Evolutionary conservation across 2,113 vertebrate genomes (phyloP), one percentile per base, ranked within the genome.

Genomic region (Austrofundulus limnaeus): DNA sequence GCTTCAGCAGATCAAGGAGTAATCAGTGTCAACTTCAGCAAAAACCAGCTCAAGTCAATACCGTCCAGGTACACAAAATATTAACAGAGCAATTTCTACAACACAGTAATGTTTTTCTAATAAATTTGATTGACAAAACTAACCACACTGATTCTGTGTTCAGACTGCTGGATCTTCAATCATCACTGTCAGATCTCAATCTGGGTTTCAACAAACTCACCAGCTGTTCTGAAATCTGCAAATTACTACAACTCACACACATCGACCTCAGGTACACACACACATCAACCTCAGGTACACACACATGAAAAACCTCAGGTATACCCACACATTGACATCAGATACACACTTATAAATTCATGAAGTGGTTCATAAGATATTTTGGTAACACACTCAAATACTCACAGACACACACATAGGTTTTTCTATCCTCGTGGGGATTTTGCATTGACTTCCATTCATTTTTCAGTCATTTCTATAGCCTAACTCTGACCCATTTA

Each of bases 201-300:
- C 89, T 99, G 56, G 91, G 91, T 61, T 98, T 97, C 91, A 99
- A 99, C 87, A 97, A 89, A 75, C 88, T 99, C 63, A 89, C 87
- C n/a, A 88, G 64, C 49, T 15, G 95, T 59, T 88, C 94, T 1
- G 92, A 93, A 50, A 77, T 98, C 23, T 94, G 93, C 77, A 52
- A 82, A 67, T 91, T 98, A 61, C 92, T 90, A 4, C 94, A 92
- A 15, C 57, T 99, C 70, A 86, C 81, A 21, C 94, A 98, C 85
- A 86, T 99, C 50, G 95, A 66, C 31, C 64, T 74, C 51, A 61
- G 64, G 71, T 74, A 54, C 11, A 25, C 3, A 20, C n/a, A n/a
- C n/a, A n/a, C n/a, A n/a, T n/a, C n/a, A n/a, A n/a, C n/a, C n/a
- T n/a, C n/a, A n/a, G n/a, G n/a, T n/a, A n/a, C n/a, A n/a, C n/a